Conservation (phyloP, 2,888 invertebrate species). For the Pomacea canaliculata region DNA sequence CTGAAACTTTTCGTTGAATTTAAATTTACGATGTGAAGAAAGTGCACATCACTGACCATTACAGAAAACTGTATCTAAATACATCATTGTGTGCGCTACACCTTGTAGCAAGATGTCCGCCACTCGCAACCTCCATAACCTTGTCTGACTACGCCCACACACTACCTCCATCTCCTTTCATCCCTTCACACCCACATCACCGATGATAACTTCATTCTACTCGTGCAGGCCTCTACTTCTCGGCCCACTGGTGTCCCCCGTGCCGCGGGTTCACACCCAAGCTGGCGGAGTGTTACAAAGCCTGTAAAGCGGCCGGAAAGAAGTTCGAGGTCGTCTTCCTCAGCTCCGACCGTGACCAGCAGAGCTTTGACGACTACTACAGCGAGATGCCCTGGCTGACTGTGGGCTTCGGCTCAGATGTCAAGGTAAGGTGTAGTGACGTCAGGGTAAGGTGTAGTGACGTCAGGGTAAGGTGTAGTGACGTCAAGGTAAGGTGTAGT, state of each 20-base stretch:
- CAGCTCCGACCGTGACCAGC: conserved; percentile 29
- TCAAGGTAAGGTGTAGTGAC: conserved; percentile 35
- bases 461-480: conserved; percentile 34
- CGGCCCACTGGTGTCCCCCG: conserved; percentile 32
- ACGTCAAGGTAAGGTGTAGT: conserved; percentile 24
- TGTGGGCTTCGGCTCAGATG: conserved; percentile 30
- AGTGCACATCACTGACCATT: too few species aligned
- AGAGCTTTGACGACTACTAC: conserved; percentile 28
- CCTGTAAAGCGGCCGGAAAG: conserved; percentile 6
- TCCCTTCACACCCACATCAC: too few species aligned
- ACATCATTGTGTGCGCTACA: too few species aligned
- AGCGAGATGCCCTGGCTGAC: conserved; percentile 35
- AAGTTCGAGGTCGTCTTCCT: conserved; percentile 30
- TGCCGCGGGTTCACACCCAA: conserved; percentile 22
- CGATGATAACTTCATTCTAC: too few species aligned
- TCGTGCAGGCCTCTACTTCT: conserved; percentile 29
- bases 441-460: conserved; percentile 30
- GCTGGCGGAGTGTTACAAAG: conserved; percentile 24
- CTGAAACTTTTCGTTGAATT: too few species aligned
- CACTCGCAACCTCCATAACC: too few species aligned
- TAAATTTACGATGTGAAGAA: too few species aligned
- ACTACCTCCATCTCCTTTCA: too few species aligned
- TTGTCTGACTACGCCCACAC: too few species aligned
- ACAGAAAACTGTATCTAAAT: too few species aligned
- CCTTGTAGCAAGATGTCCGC: too few species aligned